Evolutionary conservation across 2,113 vertebrate species (phyloP).

Genomic region (Rutilus rutilus): DNA sequence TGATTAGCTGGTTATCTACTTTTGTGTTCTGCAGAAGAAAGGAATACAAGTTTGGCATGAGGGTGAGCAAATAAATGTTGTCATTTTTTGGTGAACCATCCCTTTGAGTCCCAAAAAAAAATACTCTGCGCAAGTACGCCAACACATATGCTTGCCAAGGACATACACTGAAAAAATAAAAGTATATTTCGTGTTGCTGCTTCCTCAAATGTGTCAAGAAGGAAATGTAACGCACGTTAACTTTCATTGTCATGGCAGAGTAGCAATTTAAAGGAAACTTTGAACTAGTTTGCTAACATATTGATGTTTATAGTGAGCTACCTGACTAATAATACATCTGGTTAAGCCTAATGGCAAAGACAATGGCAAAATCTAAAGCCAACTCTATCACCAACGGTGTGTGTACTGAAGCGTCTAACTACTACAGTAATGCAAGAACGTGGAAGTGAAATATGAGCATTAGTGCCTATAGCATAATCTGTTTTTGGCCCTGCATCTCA

Average conservation of each 20-base stretch:
- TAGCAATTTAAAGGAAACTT: background rate
- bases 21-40: background rate
- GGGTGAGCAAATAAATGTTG: no score
- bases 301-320: background rate
- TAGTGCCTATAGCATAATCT: conserved; percentile 7
- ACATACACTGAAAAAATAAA: background rate
- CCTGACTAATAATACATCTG: background rate
- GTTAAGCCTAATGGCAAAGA: background rate
- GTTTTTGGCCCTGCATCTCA: conserved; percentile 10
- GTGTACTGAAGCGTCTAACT: background rate
- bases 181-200: background rate
- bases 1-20: background rate
- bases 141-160: background rate
- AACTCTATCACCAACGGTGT: background rate
- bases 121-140: background rate
- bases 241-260: background rate
- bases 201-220: background rate
- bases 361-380: background rate
- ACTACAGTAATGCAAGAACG: background rate
- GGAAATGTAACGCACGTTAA: background rate
- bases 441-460: background rate
- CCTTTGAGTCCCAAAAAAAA: no score
- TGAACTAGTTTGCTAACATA: background rate
- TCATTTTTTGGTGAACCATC: no score
- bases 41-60: background rate